phyloP scores from a whole-genome alignment of 2,113 vertebrate genomes.

The Oplegnathus fasciatus region DNA sequence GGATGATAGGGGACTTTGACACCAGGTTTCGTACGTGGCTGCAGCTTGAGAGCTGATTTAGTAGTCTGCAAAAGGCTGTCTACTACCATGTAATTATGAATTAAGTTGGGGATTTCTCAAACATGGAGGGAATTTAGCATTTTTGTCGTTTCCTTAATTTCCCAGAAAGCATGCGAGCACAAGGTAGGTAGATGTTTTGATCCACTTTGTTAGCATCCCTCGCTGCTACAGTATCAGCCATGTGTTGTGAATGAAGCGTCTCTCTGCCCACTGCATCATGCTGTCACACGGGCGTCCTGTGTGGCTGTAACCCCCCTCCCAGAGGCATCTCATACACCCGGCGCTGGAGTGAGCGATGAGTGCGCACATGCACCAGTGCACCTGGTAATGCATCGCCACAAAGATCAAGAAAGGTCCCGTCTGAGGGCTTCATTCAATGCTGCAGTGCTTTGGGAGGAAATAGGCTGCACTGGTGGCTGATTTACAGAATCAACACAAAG shows the following conservation, averaged over 20 bases:
- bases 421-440: slow-evolving; percentile 77
- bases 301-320: slow-evolving; percentile 44
- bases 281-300: slow-evolving; percentile 67
- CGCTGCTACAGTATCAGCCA: slow-evolving; percentile 27
- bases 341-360: slow-evolving; percentile 77
- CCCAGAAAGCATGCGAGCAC: background rate
- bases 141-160: background rate
- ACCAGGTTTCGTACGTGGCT: slow-evolving; percentile 50
- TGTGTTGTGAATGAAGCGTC: slow-evolving; percentile 60
- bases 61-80: slow-evolving; percentile 48
- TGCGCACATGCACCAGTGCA: slow-evolving; percentile 78
- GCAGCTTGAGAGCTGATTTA: slow-evolving; percentile 57
- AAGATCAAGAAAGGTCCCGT: slow-evolving; percentile 79
- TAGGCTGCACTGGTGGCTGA: slow-evolving; percentile 70
- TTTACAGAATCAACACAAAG: slow-evolving; percentile 76
- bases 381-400: slow-evolving; percentile 79
- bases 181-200: slow-evolving; percentile 27
- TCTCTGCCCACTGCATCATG: slow-evolving; percentile 71
- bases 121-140: background rate
- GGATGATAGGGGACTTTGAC: slow-evolving; percentile 63
- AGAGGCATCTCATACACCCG: slow-evolving; percentile 55
- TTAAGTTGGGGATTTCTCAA: slow-evolving; percentile 30
- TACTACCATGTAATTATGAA: slow-evolving; percentile 49
- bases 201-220: slow-evolving; percentile 42
- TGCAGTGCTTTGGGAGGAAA: slow-evolving; percentile 74